A percentile compares a stretch with the other conserved stretches of the same genome.
Evolutionary conservation across 2,113 vertebrate genomes (phyloP).

Genomic region (Platichthys stellatus): DNA sequence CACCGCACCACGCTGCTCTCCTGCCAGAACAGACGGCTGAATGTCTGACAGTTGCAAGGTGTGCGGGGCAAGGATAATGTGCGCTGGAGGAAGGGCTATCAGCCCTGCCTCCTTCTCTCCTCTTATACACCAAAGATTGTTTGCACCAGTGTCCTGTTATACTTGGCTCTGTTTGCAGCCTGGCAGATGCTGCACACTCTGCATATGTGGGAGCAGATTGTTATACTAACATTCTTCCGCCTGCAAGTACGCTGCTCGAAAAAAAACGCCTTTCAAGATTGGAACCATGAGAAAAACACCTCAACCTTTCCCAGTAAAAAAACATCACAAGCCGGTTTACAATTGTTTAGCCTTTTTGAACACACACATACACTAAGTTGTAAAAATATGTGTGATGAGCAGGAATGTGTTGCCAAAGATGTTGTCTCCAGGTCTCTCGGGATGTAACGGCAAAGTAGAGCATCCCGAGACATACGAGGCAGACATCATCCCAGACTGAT

Average conservation of each 20-base stretch:
- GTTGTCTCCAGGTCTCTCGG: conserved; percentile 23
- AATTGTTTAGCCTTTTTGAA: not conserved
- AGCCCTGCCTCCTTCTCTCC: conserved; percentile 7
- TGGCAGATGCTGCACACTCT: conserved; percentile 27
- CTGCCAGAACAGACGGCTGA: conserved; percentile 51
- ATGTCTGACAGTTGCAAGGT: conserved; percentile 54
- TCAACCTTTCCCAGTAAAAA: not conserved
- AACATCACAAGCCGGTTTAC: conserved; percentile 4
- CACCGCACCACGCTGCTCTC: conserved; percentile 32
- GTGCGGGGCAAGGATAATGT: conserved; percentile 40
- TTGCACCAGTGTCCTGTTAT: conserved; percentile 5
- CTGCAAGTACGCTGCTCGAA: conserved; percentile 20
- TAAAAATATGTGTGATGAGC: conserved; percentile 26
- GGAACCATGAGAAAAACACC: conserved; percentile 5
- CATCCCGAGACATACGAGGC: conserved; percentile 70
- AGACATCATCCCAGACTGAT: conserved; percentile 81
- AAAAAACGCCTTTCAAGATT: not conserved
- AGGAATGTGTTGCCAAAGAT: conserved; percentile 19
- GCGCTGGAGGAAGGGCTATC: conserved; percentile 2
- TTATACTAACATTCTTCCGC: conserved; percentile 18
- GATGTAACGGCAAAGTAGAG: conserved; percentile 48
- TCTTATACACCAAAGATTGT: conserved; percentile 25
- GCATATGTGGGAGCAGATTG: conserved; percentile 55
- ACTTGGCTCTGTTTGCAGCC: conserved; percentile 30
- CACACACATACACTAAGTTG: not conserved